Percentiles rank a stretch among this genome's conserved stretches.
phyloP scores from a whole-genome alignment of 64 coral and sea anemone genomes.

The Dendrophyllia cribrosa region DNA sequence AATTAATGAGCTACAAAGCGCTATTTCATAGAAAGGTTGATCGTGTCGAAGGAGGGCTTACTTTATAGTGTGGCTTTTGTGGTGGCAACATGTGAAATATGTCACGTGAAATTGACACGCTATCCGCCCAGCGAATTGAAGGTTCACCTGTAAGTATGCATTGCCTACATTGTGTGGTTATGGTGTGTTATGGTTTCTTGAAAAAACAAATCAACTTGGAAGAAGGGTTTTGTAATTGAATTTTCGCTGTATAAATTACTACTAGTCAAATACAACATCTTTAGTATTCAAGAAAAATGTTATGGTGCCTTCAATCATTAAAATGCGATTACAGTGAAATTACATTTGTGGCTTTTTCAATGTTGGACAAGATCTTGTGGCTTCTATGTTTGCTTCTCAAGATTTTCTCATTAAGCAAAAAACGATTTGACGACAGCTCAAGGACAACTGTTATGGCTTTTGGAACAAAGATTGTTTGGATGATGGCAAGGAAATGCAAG shows the following conservation, averaged over 20 bases:
- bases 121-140: not conserved
- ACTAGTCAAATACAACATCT: not conserved
- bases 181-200: not conserved
- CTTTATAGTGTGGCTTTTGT: not conserved
- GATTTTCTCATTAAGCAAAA: not conserved
- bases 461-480: not conserved
- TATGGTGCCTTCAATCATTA: not conserved
- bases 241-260: not conserved
- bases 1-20: not conserved
- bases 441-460: not conserved
- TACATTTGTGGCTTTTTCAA: not conserved
- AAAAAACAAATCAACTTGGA: not conserved
- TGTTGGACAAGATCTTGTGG: not conserved
- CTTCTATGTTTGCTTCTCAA: not conserved
- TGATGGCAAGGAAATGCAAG: not conserved
- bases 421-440: not conserved
- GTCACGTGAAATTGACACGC: not conserved
- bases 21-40: not conserved
- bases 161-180: not conserved
- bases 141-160: conserved; percentile 18
- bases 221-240: not conserved
- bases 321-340: not conserved
- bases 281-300: not conserved
- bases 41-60: not conserved
- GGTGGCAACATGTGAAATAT: not conserved